phyloP scores from a whole-genome alignment of 2,113 vertebrate genomes.

The Sorex araneus region DNA sequence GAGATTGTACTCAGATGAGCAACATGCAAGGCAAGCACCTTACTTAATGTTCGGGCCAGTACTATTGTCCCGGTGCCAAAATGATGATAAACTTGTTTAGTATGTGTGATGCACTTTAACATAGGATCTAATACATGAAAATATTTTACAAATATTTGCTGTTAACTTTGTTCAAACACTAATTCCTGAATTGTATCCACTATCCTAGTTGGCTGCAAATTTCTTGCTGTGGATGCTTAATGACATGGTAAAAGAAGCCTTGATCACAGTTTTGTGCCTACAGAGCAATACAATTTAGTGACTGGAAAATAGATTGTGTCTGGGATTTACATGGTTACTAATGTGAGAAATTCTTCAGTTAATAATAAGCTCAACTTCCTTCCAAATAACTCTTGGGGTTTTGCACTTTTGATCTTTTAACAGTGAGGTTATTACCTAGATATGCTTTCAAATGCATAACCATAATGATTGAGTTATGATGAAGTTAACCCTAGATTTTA shows the following conservation, averaged over 20 bases:
- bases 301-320: not conserved
- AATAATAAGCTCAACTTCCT: not conserved
- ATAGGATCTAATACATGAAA: not conserved
- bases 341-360: not conserved
- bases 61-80: too few species aligned
- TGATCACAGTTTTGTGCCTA: not conserved
- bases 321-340: not conserved
- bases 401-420: not conserved
- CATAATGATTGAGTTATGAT: constrained; percentile 21
- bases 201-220: not conserved
- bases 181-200: not conserved
- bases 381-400: not conserved
- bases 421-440: not conserved
- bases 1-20: too few species aligned
- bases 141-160: not conserved
- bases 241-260: not conserved
- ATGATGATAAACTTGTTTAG: not conserved
- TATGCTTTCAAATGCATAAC: not conserved
- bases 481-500: not conserved
- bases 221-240: not conserved
- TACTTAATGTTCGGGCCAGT: too few species aligned
- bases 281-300: constrained; percentile 34
- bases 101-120: not conserved
- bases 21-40: too few species aligned
- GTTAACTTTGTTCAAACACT: not conserved